Base-by-base conservation (phyloP, 1,140 invertebrate genomes). In the Cydia pomonella region DNA sequence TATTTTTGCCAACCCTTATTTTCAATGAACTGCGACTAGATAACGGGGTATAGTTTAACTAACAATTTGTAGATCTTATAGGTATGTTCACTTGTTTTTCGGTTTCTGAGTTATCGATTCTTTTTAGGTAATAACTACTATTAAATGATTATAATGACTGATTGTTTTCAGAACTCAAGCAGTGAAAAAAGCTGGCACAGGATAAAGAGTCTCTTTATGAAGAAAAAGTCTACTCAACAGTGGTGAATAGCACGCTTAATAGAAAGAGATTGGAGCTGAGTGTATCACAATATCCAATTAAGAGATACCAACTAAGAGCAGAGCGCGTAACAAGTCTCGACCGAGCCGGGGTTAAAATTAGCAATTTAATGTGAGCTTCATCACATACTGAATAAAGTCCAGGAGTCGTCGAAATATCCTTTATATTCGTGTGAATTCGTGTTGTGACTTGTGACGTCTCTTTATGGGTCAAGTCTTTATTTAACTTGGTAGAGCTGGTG, bases 291-390 rank as follows among this genome's bases (percentile, higher is more conserved):
- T 18, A 59, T 59, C 53, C 53, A 59, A 59, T 59, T 59, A 59
- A 59, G 53, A 59, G 53, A 59, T 59, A 59, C 21, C 53, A 59
- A 59, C 21, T 23, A 59, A 21, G 53, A 59, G 53, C 53, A 23
- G 53, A 23, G 53, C 53, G 5, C 21, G 53, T 59, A 59, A 59
- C 53, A 59, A 23, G 53, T 23, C 53, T n/a, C 53, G 53, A 23
- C 21, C 0, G 21, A 59, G 53, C 53, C 53, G 53, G 21, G 21
- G 53, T 59, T 59, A 59, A 59, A 59, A 59, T 59, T 59, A 59
- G 53, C 21, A 59, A 59, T 59, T 59, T 59, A 59, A 21, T 59
- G 50, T n/a, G 53, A 59, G 7, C 53, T 23, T 23, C 47, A 50
- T 50, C n/a, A 18, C 47, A 50, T 50, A n/a, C 47, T 50, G 47